phyloP scores from a whole-genome alignment of 2,888 invertebrate species.

The Stenolophus ochropezus region DNA sequence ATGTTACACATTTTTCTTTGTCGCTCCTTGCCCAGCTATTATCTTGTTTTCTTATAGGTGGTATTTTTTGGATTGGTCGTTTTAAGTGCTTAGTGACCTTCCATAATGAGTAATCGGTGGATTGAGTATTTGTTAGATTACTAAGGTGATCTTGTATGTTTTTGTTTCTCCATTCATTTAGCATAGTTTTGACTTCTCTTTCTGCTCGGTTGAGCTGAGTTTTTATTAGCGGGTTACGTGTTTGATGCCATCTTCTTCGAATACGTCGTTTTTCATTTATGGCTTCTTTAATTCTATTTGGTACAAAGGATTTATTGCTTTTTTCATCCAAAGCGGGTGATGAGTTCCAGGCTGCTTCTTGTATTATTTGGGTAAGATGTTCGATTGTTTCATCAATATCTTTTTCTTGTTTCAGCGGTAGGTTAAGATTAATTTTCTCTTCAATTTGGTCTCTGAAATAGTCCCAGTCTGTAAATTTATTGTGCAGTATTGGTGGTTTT shows the following conservation, averaged over 20 bases:
- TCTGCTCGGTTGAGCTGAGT: conserved; percentile 41
- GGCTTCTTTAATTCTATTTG: conserved; percentile 18
- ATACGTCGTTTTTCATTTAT: conserved; percentile 50
- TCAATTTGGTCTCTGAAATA: conserved; percentile 1
- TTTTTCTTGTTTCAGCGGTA: background rate
- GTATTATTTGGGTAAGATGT: conserved; percentile 14
- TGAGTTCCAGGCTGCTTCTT: conserved; percentile 44
- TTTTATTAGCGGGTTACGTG: conserved; percentile 51
- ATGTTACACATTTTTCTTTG: conserved; percentile 62
- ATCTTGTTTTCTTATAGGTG: conserved; percentile 61
- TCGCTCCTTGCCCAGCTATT: conserved; percentile 62
- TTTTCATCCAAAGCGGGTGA: conserved; percentile 33
- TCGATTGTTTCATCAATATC: conserved; percentile 23
- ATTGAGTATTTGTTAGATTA: conserved; percentile 6
- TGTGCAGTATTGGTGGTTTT: conserved; percentile 39
- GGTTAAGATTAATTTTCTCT: conserved; percentile 19
- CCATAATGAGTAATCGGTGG: conserved; percentile 55
- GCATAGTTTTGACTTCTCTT: conserved; percentile 25
- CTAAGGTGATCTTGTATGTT: conserved; percentile 22
- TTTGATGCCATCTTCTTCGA: conserved; percentile 47
- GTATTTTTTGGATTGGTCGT: background rate
- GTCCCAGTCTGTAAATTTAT: conserved; percentile 26
- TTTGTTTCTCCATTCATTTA: conserved; percentile 46
- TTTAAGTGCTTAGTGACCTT: too few species aligned
- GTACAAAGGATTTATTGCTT: background rate